Evolutionary conservation across 2,888 invertebrate species (phyloP).

Genomic region (Parnassius smintheus): DNA sequence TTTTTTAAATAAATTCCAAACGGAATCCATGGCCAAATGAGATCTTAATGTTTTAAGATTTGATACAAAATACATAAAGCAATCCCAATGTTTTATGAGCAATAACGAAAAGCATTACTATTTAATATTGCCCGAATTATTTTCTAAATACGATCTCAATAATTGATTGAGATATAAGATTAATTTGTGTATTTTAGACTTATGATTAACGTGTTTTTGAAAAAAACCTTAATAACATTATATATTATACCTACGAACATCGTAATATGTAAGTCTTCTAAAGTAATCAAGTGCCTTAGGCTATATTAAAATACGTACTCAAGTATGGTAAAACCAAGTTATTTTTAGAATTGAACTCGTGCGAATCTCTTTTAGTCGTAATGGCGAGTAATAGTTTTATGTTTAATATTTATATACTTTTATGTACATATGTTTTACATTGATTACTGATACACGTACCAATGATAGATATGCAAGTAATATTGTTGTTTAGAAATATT

Average conservation of each 20-base stretch:
- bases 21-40: too few relatives aligned
- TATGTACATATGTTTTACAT: too few relatives aligned
- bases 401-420: conserved; percentile 14
- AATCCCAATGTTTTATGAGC: too few relatives aligned
- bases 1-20: too few relatives aligned
- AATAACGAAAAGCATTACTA: too few relatives aligned
- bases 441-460: too few relatives aligned
- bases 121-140: conserved; percentile 11
- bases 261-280: neutral
- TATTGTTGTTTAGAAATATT: neutral
- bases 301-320: conserved; percentile 19
- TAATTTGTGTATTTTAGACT: neutral
- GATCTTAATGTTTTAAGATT: too few relatives aligned
- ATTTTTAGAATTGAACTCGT: conserved; percentile 15
- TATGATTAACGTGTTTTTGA: neutral
- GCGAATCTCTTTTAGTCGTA: conserved; percentile 30
- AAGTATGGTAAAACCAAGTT: conserved; percentile 15
- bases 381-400: conserved; percentile 27
- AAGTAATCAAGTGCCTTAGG: conserved; percentile 27
- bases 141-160: neutral
- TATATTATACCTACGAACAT: neutral
- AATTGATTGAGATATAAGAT: neutral
- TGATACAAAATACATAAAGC: too few relatives aligned
- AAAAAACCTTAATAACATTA: neutral
- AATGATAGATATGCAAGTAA: neutral